These are phyloP conservation scores for Cinclus mexicanus DNA, from an alignment of 2,113 vertebrate genomes.

Conservation along the genomic window DNA sequence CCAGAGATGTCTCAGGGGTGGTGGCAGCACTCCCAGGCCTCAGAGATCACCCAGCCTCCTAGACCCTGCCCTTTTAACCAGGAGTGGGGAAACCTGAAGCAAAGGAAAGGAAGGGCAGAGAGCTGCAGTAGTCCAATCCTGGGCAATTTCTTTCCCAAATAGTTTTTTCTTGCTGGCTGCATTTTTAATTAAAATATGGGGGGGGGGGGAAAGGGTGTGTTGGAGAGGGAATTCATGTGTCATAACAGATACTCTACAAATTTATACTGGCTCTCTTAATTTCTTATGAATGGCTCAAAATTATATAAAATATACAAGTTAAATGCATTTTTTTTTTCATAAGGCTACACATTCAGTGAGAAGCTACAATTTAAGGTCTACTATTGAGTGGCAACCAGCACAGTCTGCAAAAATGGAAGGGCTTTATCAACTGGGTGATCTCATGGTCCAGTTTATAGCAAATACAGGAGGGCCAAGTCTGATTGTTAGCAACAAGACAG, in stretches of 20 bases:
- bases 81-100: neutral
- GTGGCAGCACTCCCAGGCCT: neutral
- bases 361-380: neutral
- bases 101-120: neutral
- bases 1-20: neutral
- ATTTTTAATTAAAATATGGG: neutral
- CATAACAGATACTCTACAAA: neutral
- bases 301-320: neutral
- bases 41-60: fast-evolving
- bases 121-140: neutral
- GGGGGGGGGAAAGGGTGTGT: neutral
- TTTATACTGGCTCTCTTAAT: neutral
- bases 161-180: neutral
- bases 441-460: neutral
- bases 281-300: neutral
- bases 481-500: neutral
- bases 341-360: neutral
- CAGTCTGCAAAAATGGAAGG: neutral
- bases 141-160: neutral
- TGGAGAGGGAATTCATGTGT: neutral
- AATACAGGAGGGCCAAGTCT: neutral
- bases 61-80: neutral
- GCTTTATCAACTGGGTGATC: neutral
- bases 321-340: neutral
- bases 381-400: neutral